A percentile compares a stretch with the other conserved stretches of the same genome.
These are phyloP conservation scores for Coboldia fuscipes DNA, from an alignment of 1,140 invertebrate species.

Conservation along the genomic window DNA sequence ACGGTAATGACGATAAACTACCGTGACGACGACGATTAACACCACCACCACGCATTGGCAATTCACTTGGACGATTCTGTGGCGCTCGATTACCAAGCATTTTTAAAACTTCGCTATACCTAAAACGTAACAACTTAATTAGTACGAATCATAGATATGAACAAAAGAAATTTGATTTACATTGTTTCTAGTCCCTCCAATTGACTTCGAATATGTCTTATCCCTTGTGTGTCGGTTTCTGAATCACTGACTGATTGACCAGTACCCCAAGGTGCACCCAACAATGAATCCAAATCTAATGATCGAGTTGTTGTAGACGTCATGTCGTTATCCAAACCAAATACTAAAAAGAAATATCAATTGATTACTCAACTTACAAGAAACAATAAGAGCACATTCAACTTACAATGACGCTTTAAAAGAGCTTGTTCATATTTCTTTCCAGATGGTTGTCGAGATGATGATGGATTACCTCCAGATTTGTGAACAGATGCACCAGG, in stretches of 20 bases:
- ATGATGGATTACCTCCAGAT: background rate
- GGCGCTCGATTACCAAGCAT: conserved; percentile 47
- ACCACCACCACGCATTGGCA: background rate
- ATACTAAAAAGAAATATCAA: conserved; percentile 27
- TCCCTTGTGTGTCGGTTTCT: conserved; percentile 53
- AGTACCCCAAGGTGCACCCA: conserved; percentile 27
- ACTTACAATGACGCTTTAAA: conserved; percentile 5
- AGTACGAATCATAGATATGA: background rate
- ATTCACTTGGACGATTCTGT: conserved; percentile 10
- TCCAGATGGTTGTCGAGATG: background rate
- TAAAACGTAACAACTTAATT: background rate
- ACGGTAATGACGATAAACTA: conserved; percentile 61
- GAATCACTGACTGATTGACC: conserved; percentile 40
- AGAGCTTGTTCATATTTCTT: conserved; percentile 5
- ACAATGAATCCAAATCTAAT: conserved; percentile 59
- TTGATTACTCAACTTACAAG: background rate
- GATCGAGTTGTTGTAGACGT: conserved; percentile 52
- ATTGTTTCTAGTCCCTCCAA: conserved; percentile 71
- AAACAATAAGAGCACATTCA: background rate
- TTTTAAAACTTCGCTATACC: conserved; percentile 47
- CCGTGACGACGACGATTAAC: conserved; percentile 32
- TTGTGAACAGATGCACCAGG: conserved; percentile 4
- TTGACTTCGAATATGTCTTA: conserved; percentile 56
- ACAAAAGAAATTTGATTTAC: conserved; percentile 28
- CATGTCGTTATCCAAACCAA: conserved; percentile 49